A percentile compares a stretch with the other conserved stretches of the same genome.
Conservation (phyloP, 2,888 invertebrate genomes). For the Leptinotarsa rubiginosa region DNA sequence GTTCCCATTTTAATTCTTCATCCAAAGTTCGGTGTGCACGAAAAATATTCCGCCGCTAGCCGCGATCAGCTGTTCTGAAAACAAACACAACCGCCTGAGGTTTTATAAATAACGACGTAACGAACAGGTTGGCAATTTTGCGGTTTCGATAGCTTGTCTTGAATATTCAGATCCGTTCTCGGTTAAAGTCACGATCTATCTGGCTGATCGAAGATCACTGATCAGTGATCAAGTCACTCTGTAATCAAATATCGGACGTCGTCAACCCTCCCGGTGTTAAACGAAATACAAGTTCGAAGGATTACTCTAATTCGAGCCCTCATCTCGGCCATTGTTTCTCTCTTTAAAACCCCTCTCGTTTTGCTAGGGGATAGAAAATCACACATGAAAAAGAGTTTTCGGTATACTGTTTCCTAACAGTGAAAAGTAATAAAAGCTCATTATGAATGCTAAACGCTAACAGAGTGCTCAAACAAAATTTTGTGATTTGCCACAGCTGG, state of each 20-base stretch:
- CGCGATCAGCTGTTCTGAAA: constrained; percentile 31
- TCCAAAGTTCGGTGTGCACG: constrained; percentile 19
- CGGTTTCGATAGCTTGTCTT: not conserved
- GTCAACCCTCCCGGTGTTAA: not conserved
- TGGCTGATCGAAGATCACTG: not conserved
- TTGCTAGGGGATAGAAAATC: too few relatives aligned
- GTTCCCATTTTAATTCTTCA: constrained; percentile 27
- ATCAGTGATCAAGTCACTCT: not conserved
- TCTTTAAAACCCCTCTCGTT: too few relatives aligned
- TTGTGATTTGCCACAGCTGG: too few relatives aligned
- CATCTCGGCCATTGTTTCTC: too few relatives aligned
- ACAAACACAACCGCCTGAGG: constrained; percentile 15
- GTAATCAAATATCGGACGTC: not conserved
- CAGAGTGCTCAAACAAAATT: too few relatives aligned
- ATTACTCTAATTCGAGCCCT: not conserved
- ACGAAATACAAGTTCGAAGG: not conserved
- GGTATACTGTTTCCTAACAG: too few relatives aligned
- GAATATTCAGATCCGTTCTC: constrained; percentile 3
- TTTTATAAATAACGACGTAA: constrained; percentile 18
- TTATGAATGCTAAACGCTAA: too few relatives aligned
- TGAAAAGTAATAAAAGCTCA: too few relatives aligned
- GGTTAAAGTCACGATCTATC: constrained; percentile 2
- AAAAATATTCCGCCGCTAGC: constrained; percentile 22
- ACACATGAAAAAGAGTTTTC: too few relatives aligned
- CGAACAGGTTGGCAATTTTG: constrained; percentile 26